Percentiles rank a stretch among this genome's conserved stretches.
phyloP scores from a whole-genome alignment of 2,113 vertebrate genomes.

The Salminus brasiliensis region DNA sequence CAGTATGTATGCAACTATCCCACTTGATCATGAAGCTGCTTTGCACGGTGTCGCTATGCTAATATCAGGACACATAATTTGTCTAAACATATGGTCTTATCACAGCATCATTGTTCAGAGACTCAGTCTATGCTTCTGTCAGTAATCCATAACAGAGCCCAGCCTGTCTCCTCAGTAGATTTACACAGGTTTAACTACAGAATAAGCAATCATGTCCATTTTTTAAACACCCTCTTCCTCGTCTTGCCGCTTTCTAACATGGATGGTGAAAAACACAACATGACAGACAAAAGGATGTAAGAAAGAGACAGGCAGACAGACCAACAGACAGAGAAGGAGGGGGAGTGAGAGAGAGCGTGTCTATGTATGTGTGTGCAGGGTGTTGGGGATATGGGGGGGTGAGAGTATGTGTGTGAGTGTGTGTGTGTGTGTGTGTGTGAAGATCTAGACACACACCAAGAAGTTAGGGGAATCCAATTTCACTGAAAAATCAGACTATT shows the following conservation, averaged over 20 bases:
- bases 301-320: no score
- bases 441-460: not conserved
- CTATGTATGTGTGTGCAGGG: not conserved
- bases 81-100: no score
- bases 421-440: no score
- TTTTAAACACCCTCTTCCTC: not conserved
- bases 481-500: not conserved
- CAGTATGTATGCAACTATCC: not conserved
- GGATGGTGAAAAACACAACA: not conserved
- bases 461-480: not conserved
- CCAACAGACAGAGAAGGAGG: no score
- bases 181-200: not conserved
- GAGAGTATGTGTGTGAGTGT: no score
- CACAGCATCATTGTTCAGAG: not conserved
- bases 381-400: no score
- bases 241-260: not conserved
- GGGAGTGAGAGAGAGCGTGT: no score
- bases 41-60: not conserved
- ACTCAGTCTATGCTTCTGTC: not conserved
- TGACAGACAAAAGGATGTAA: no score
- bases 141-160: not conserved
- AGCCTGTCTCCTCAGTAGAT: not conserved
- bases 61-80: not conserved
- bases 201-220: not conserved
- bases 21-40: not conserved